Percentiles rank a stretch among this genome's conserved stretches.
Evolutionary conservation across 2,113 vertebrate genomes (phyloP).

Genomic region (Phycodurus eques): DNA sequence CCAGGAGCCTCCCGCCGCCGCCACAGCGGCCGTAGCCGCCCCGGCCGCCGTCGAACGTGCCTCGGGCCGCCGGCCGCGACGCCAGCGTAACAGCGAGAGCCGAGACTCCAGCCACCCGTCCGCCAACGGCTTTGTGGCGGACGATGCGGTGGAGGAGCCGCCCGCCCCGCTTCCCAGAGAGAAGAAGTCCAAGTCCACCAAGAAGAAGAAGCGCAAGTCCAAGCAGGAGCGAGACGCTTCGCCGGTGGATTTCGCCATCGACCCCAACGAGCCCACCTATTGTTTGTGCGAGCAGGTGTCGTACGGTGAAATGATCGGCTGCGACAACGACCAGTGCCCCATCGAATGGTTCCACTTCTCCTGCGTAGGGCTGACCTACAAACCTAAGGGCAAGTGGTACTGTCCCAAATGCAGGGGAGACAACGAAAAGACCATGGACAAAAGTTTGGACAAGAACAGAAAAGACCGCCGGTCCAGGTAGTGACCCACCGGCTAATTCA

Average conservation of each 20-base stretch:
- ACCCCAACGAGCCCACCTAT: constrained; percentile 94
- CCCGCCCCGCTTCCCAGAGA: constrained; percentile 85
- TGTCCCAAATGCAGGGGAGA: constrained; percentile 94
- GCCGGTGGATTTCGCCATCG: constrained; percentile 88
- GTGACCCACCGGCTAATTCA: constrained; percentile 62
- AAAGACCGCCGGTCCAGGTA: constrained; percentile 93
- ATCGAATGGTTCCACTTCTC: constrained; percentile 97
- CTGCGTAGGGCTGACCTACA: constrained; percentile 91
- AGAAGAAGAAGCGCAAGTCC: constrained; percentile 92
- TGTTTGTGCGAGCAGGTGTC: constrained; percentile 95
- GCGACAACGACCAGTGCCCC: constrained; percentile 92
- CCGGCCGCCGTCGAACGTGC: constrained; percentile 82
- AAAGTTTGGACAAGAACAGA: constrained; percentile 91
- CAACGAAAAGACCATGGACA: constrained; percentile 97
- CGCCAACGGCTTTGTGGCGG: constrained; percentile 83
- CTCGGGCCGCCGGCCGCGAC: constrained; percentile 85
- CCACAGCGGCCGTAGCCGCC: constrained; percentile 67
- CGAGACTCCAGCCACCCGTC: constrained; percentile 86
- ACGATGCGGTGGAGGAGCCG: constrained; percentile 80
- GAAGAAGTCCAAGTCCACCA: constrained; percentile 91
- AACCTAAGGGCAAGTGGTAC: constrained; percentile 95
- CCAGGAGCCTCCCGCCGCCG: constrained; percentile 25
- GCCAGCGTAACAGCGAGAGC: constrained; percentile 93
- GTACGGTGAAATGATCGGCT: constrained; percentile 93
- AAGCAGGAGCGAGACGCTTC: constrained; percentile 91